phyloP scores from a whole-genome alignment of 2,888 invertebrate genomes.

The Oscheius myriophilus region DNA sequence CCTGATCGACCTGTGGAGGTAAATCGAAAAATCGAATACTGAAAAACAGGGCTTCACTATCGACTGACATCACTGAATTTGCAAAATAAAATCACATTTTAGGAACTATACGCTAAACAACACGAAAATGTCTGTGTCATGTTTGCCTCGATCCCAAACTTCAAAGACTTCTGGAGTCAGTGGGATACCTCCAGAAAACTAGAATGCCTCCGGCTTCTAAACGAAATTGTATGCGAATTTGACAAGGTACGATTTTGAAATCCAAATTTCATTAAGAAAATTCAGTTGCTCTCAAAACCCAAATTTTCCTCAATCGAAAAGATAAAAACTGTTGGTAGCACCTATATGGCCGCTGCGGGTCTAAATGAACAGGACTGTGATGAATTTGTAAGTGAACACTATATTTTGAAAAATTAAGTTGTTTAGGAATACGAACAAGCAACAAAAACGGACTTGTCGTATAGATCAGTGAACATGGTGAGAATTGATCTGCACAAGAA shows the following conservation, averaged over 20 bases:
- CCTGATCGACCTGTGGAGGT: slow-evolving; percentile 79
- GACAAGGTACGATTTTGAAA: slow-evolving; percentile 81
- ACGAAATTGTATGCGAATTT: slow-evolving; percentile 97
- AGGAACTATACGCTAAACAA: slow-evolving; percentile 92
- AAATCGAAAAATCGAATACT: slow-evolving; percentile 10
- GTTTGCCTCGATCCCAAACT: slow-evolving; percentile 98
- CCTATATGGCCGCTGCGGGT: slow-evolving; percentile 97
- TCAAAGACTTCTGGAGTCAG: slow-evolving; percentile 73
- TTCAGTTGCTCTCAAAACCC: slow-evolving; percentile 85
- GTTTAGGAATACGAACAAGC: slow-evolving; percentile 41
- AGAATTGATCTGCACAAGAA: not conserved
- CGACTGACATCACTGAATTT: not conserved
- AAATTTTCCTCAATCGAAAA: slow-evolving; percentile 96
- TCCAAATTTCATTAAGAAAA: not conserved
- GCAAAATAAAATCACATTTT: slow-evolving; percentile 65
- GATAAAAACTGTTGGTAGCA: slow-evolving; percentile 97
- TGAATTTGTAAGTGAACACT: slow-evolving; percentile 40
- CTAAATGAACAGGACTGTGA: slow-evolving; percentile 73
- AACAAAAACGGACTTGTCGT: slow-evolving; percentile 37
- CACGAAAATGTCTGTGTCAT: slow-evolving; percentile 93
- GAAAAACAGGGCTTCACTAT: not conserved
- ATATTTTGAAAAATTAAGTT: not conserved
- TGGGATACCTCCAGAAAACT: slow-evolving; percentile 90
- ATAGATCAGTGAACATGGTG: slow-evolving; percentile 18
- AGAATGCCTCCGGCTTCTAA: slow-evolving; percentile 89